Evolutionary conservation across 2,888 invertebrate genomes (phyloP), one percentile per base, ranked within the genome.

Genomic region (Noctua fimbriata): DNA sequence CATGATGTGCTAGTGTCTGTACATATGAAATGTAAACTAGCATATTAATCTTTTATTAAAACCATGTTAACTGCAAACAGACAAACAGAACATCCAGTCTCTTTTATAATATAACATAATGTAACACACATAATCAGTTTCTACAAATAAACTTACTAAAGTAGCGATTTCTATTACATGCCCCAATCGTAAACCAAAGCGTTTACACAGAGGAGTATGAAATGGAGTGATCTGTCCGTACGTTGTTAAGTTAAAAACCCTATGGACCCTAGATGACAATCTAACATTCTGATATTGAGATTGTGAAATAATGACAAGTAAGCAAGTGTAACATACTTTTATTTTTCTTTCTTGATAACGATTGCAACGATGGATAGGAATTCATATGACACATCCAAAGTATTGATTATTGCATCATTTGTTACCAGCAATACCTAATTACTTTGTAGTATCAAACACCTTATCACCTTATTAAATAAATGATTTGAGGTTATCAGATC

Each of bases 151-250:
- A 81, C 60, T 70, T 60, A 73, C 66, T 74, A 71, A 84, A 87
- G 74, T 77, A 80, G 69, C 80, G 65, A 80, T 87, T 80, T 75
- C 79, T 84, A 88, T 80, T 74, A 72, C 78, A 80, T 73, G 78
- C n/a, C 44, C 66, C 69, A 52, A 52, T 83, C 82, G 74, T 87
- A 85, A 89, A 87, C 72, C 77, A 76, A 71, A 79, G 76, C 76
- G 79, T 72, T 55, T 74, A 85, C 66, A 77, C 49, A 1, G 69
- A 82, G 41, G 1, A 66, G 4, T 32, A 36, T 14, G 1, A 28
- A 78, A 82, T 82, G 82, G 70, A 84, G 60, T 67, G 14, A 41
- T 63, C 65, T 69, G 28, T 18, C 4, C 4, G 47, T 76, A 32
- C 14, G 24, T 52, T 32, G 14, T 24, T 14, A 14, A 44, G 7